These are phyloP conservation scores for Trigoniulus corallinus DNA, from an alignment of 1,140 invertebrate genomes.

Conservation along the genomic window DNA sequence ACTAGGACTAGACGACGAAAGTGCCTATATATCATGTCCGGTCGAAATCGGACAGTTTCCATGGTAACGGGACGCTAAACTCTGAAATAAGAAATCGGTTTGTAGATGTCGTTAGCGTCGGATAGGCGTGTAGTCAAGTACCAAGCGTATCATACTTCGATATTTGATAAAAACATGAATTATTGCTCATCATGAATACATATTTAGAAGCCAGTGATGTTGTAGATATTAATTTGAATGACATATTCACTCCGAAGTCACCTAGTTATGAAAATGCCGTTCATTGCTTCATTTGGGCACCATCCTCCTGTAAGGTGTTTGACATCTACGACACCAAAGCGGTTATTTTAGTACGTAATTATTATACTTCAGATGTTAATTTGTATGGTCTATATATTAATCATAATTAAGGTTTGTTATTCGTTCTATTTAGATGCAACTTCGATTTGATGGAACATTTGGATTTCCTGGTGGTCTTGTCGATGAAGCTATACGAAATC, in stretches of 20 bases:
- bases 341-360: neutral
- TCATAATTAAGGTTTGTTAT: neutral
- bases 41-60: too few relatives aligned
- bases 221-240: neutral
- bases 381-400: neutral
- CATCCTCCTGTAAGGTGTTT: neutral
- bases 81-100: too few relatives aligned
- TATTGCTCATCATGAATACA: too few relatives aligned
- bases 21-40: too few relatives aligned
- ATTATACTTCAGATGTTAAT: neutral
- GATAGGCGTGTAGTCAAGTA: neutral
- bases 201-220: neutral
- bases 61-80: too few relatives aligned
- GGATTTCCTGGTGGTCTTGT: neutral
- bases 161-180: neutral
- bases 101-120: neutral
- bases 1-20: too few relatives aligned
- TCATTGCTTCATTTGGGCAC: neutral
- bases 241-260: neutral
- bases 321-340: neutral
- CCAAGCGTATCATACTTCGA: neutral
- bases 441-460: neutral
- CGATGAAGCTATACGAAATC: neutral
- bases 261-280: neutral
- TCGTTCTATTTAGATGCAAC: neutral